phyloP scores from a whole-genome alignment of 2,888 invertebrate species.

The Caprella mutica region DNA sequence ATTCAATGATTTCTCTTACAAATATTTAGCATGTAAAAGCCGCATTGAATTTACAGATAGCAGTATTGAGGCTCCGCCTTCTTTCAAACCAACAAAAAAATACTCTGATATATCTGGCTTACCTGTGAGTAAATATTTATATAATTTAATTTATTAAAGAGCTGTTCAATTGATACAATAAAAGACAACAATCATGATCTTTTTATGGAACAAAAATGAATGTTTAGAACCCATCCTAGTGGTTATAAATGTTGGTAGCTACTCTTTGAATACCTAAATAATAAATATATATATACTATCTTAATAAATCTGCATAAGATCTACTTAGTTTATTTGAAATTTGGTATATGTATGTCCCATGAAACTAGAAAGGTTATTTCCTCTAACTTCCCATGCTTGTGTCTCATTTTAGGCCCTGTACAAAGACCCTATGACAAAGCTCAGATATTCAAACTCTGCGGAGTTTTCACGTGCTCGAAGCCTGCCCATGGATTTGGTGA shows the following conservation, averaged over 20 bases:
- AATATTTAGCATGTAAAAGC: too few species aligned
- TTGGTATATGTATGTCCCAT: background rate
- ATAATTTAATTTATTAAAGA: background rate
- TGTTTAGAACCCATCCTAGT: too few species aligned
- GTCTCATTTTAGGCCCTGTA: slow-evolving; percentile 54
- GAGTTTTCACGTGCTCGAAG: slow-evolving; percentile 75
- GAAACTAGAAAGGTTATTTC: background rate
- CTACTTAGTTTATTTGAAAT: background rate
- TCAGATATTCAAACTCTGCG: slow-evolving; percentile 71
- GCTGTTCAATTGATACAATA: background rate
- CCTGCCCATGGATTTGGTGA: slow-evolving; percentile 81
- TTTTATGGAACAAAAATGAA: too few species aligned
- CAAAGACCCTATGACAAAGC: slow-evolving; percentile 78
- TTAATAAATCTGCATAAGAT: background rate
- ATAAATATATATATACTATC: background rate
- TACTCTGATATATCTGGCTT: slow-evolving; percentile 69
- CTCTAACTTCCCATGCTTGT: background rate
- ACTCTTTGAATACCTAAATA: too few species aligned
- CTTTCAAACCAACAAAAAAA: slow-evolving; percentile 80
- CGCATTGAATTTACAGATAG: slow-evolving; percentile 55
- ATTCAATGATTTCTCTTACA: background rate
- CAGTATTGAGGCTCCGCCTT: slow-evolving; percentile 79
- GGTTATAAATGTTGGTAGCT: too few species aligned
- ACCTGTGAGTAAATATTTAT: slow-evolving; percentile 24
- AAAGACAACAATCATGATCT: background rate